A percentile compares a stretch with the other conserved stretches of the same genome.
These are phyloP conservation scores for Microctonus hyperodae DNA, from an alignment of 2,888 invertebrate species.

Conservation along the genomic window DNA sequence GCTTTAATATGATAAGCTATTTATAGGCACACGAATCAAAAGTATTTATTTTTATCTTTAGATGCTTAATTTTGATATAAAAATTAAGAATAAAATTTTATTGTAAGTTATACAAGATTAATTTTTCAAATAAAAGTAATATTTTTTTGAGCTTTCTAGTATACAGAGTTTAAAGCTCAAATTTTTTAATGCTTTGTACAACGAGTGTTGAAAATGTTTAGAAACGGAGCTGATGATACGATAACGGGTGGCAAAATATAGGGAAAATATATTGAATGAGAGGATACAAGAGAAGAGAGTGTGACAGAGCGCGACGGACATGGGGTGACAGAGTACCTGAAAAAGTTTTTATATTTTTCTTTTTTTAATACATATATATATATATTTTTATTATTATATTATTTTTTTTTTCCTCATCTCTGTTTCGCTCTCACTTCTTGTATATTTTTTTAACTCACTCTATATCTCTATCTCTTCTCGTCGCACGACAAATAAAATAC, in stretches of 20 bases:
- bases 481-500: conserved; percentile 24
- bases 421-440: not conserved
- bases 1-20: too few species aligned
- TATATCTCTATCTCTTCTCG: too few species aligned
- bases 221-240: conserved; percentile 10
- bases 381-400: not conserved
- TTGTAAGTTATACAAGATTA: too few species aligned
- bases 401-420: not conserved
- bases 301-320: conserved; percentile 33
- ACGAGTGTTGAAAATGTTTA: conserved; percentile 15
- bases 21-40: too few species aligned
- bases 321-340: conserved; percentile 44
- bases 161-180: not conserved
- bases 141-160: too few species aligned
- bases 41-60: too few species aligned
- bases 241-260: conserved; percentile 24
- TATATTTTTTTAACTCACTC: too few species aligned
- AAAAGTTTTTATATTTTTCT: conserved; percentile 29
- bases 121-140: too few species aligned
- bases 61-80: too few species aligned
- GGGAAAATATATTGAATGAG: conserved; percentile 24
- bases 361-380: conserved; percentile 14
- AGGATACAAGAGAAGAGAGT: conserved; percentile 19
- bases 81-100: too few species aligned
- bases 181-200: not conserved